Percentiles rank a stretch among this genome's conserved stretches.
Conservation (phyloP, 2,888 invertebrate species). For the Saturnia pavonia region DNA sequence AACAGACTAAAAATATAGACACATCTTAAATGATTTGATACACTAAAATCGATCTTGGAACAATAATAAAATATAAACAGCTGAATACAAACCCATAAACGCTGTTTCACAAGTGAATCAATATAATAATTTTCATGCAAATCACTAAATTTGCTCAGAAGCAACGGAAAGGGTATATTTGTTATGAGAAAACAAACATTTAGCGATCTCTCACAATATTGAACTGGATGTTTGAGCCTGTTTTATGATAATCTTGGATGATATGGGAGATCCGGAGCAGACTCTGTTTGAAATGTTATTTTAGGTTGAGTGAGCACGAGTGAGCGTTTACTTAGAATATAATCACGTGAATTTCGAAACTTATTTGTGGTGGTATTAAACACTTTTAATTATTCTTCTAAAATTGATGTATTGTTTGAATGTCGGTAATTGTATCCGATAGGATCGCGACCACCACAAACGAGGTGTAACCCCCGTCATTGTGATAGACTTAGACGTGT, state of each 20-base stretch:
- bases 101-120: slow-evolving; percentile 18
- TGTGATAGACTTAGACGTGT: too few relatives aligned
- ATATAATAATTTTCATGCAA: slow-evolving; percentile 17
- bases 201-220: slow-evolving; percentile 26
- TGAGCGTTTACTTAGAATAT: slow-evolving; percentile 3
- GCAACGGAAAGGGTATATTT: slow-evolving; percentile 20
- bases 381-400: not conserved
- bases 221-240: slow-evolving; percentile 25
- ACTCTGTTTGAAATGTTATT: slow-evolving; percentile 14
- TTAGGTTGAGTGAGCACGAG: slow-evolving; percentile 3
- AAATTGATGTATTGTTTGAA: too few relatives aligned
- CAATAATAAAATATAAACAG: not conserved
- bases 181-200: slow-evolving; percentile 22
- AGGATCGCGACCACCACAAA: too few relatives aligned
- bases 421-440: too few relatives aligned
- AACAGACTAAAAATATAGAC: too few relatives aligned
- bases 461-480: too few relatives aligned
- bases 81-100: not conserved
- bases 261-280: slow-evolving; percentile 13
- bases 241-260: slow-evolving; percentile 28
- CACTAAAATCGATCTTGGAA: not conserved
- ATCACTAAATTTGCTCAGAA: slow-evolving; percentile 10
- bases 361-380: not conserved
- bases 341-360: not conserved
- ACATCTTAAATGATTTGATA: not conserved